phyloP scores from a whole-genome alignment of 2,113 vertebrate genomes.

The Pachypanchax playfairii region DNA sequence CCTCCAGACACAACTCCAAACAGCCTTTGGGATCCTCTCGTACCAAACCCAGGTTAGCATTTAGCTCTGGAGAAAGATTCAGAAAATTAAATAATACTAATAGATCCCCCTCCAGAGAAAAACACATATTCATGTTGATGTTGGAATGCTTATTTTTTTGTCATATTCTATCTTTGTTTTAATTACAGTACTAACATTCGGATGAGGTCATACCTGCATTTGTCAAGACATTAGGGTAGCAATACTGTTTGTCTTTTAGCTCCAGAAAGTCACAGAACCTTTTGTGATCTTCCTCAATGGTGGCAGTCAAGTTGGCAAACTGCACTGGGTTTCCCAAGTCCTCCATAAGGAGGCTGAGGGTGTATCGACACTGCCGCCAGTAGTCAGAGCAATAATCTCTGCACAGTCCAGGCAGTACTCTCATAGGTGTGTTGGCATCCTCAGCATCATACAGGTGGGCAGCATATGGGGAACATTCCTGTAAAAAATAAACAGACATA shows the following conservation, averaged over 20 bases:
- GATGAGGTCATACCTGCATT: conserved; percentile 56
- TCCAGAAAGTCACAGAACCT: conserved; percentile 80
- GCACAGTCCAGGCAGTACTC: conserved; percentile 82
- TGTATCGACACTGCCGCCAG: conserved; percentile 81
- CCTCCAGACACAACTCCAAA: conserved; percentile 82
- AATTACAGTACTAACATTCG: no score
- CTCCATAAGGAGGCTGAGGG: conserved; percentile 77
- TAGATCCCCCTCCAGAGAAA: no score
- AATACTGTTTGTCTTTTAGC: conserved; percentile 83
- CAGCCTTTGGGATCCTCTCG: conserved; percentile 78
- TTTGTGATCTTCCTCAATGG: conserved; percentile 73
- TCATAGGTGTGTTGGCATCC: conserved; percentile 82
- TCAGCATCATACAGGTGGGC: conserved; percentile 85
- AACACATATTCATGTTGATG: no score
- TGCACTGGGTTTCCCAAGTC: conserved; percentile 30
- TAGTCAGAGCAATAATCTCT: conserved; percentile 77
- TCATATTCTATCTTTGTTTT: background rate
- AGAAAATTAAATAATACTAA: background rate
- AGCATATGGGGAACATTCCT: conserved; percentile 85
- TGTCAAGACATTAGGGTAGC: conserved; percentile 80
- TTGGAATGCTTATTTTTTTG: no score
- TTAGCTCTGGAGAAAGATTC: conserved; percentile 65
- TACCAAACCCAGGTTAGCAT: conserved; percentile 77
- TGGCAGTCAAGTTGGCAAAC: conserved; percentile 57
- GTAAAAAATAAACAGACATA: background rate